A percentile compares a stretch with the other conserved stretches of the same genome.
phyloP scores from a whole-genome alignment of 30 jellyfish, hydroid and myxozoan species.

The Chironex yamaguchii region DNA sequence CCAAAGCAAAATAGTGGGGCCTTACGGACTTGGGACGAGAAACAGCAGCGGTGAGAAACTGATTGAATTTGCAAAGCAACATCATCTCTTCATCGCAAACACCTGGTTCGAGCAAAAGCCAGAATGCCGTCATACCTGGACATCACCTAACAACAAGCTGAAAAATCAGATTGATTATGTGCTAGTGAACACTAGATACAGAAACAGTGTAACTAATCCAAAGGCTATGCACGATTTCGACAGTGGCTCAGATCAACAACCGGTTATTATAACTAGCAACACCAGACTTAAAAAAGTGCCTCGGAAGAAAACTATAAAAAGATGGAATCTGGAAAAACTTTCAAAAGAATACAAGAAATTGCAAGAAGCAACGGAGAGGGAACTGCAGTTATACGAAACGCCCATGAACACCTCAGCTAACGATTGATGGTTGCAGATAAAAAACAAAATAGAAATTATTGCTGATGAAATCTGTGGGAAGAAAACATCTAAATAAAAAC shows the following conservation, averaged over 20 bases:
- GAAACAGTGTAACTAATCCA: slow-evolving; percentile 2
- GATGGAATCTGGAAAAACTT: slow-evolving; percentile 5
- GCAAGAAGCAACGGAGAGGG: too few relatives aligned
- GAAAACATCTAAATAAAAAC: too few relatives aligned
- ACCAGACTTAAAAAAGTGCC: background rate
- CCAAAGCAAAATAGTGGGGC: background rate
- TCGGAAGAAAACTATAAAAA: background rate
- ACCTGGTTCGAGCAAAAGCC: slow-evolving; percentile 34
- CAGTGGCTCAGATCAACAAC: slow-evolving; percentile 25
- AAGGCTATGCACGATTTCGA: slow-evolving; percentile 25
- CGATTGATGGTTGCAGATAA: background rate
- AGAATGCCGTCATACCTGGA: background rate
- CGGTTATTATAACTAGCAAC: slow-evolving; percentile 10
- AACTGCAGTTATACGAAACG: too few relatives aligned
- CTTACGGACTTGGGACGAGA: slow-evolving; percentile 16
- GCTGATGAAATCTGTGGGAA: slow-evolving; percentile 24
- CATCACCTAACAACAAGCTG: slow-evolving; percentile 24
- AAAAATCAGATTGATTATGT: slow-evolving; percentile 11
- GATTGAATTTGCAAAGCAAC: slow-evolving; percentile 16
- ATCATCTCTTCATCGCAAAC: background rate
- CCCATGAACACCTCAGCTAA: background rate
- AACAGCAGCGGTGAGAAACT: slow-evolving; percentile 10
- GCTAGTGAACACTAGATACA: background rate
- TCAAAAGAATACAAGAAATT: background rate
- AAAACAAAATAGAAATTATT: background rate